Evolutionary conservation across 64 coral and sea anemone genomes (phyloP).

Genomic region (Exaiptasia diaphana): DNA sequence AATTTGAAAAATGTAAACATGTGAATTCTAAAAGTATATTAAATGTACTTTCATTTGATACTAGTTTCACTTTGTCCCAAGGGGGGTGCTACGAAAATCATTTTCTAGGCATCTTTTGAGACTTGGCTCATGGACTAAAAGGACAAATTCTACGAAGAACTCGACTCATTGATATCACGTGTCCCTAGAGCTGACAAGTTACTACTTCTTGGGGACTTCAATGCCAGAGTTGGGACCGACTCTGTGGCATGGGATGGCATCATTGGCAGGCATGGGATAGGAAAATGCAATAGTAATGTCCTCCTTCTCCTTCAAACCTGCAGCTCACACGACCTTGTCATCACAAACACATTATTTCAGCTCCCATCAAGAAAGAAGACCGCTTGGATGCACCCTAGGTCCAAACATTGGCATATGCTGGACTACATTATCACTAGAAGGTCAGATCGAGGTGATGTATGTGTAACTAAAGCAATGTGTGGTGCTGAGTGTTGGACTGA

Average conservation of each 20-base stretch:
- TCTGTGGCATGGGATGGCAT: constrained; percentile 1
- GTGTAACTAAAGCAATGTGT: constrained; percentile 17
- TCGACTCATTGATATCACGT: constrained; percentile 16
- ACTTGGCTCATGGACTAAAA: too few species aligned
- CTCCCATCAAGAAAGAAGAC: constrained; percentile 10
- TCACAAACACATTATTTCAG: not conserved
- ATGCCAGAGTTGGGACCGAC: constrained; percentile 20
- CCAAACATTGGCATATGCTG: constrained; percentile 18
- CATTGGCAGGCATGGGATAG: not conserved
- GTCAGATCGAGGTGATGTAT: not conserved
- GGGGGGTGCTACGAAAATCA: too few species aligned
- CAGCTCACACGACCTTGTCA: not conserved
- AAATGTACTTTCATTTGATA: too few species aligned
- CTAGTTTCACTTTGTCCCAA: too few species aligned
- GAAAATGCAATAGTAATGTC: too few species aligned
- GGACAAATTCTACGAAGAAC: constrained; percentile 33
- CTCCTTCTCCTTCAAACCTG: not conserved
- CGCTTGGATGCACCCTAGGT: constrained; percentile 2
- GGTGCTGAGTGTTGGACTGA: constrained; percentile 27
- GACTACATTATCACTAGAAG: constrained; percentile 2
- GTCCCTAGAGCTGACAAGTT: constrained; percentile 10
- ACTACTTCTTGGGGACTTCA: not conserved
- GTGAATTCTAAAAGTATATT: too few species aligned
- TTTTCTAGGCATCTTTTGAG: too few species aligned
- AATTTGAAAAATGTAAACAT: too few species aligned